These are phyloP conservation scores for Eupeodes luniger DNA, from an alignment of 2,888 invertebrate species.

Conservation along the genomic window DNA sequence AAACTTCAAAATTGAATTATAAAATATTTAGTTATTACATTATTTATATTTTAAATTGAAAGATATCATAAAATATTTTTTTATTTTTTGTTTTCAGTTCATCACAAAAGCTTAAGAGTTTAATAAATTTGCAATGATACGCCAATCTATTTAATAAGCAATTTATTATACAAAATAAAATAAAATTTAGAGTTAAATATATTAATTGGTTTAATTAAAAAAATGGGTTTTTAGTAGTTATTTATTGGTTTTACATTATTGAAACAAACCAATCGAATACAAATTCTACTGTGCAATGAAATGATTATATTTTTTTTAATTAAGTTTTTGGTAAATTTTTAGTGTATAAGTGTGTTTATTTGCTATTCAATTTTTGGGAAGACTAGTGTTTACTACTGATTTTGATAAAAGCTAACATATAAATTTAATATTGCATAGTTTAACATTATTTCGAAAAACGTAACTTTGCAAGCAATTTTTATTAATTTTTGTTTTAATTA, in stretches of 20 bases:
- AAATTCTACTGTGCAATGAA: slow-evolving; percentile 7
- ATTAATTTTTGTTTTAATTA: slow-evolving; percentile 39
- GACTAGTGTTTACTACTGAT: slow-evolving; percentile 63
- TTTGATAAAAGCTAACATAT: slow-evolving; percentile 53
- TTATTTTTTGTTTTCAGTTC: not conserved
- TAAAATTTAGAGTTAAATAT: not conserved
- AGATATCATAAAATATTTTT: not conserved
- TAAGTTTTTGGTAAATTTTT: slow-evolving; percentile 18
- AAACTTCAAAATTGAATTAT: not conserved
- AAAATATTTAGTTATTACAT: not conserved
- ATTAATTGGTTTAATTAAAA: slow-evolving; percentile 20
- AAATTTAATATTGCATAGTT: slow-evolving; percentile 23
- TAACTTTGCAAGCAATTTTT: slow-evolving; percentile 56
- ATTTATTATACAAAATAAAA: not conserved
- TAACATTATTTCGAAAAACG: slow-evolving; percentile 5
- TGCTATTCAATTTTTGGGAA: slow-evolving; percentile 53
- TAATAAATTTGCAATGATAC: not conserved
- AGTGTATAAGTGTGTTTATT: slow-evolving; percentile 25
- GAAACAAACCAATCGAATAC: not conserved
- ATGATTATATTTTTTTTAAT: slow-evolving; percentile 9
- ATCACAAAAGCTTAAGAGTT: slow-evolving; percentile 28
- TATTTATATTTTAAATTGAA: slow-evolving; percentile 8
- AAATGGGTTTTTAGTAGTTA: not conserved
- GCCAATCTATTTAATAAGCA: not conserved
- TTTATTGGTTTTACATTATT: not conserved